Evolutionary conservation across 1,140 invertebrate species (phyloP), one percentile per base, ranked within the genome.

Genomic region (Gonioctena quinquepunctata): DNA sequence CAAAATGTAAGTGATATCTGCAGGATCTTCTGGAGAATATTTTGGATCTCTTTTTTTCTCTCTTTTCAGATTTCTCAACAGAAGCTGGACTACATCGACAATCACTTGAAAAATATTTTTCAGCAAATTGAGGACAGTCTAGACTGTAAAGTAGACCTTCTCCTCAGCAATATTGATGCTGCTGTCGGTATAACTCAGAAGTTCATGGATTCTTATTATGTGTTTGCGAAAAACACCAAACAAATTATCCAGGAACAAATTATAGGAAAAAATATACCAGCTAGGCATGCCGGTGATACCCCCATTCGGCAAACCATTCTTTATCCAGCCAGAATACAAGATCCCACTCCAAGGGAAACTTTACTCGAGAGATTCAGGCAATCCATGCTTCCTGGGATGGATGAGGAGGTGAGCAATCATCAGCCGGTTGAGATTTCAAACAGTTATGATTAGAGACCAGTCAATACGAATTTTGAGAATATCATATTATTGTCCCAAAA

Each of bases 351-450:
- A 22, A 42, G 61, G 23, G 61, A 63, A 22, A 33, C 42, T 3
- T 33, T 63, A 13, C 18, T 63, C 23, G 7, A 63, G 42, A 63
- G 49, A 49, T 63, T 63, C 19, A 63, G 26, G 26, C 21, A 59
- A 25, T 11, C 56, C 11, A n/a, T 13, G 19, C 18, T 23, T 13
- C 52, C 6, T 0, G 13, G 3, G 13, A 56, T 56, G n/a, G 52
- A 56, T 11, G 52, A 54, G 33, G 33, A n/a, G n/a, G n/a, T n/a
- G n/a, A n/a, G n/a, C n/a, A n/a, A n/a, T n/a, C n/a, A n/a, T n/a
- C n/a, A n/a, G n/a, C n/a, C n/a, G n/a, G n/a, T n/a, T n/a, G n/a
- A n/a, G n/a, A n/a, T n/a, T n/a, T n/a, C n/a, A n/a, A n/a, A n/a
- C n/a, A n/a, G n/a, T n/a, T n/a, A n/a, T n/a, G n/a, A n/a, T n/a